phyloP scores from a whole-genome alignment of 2,888 invertebrate genomes.

The Lissocephala sabroskyi region DNA sequence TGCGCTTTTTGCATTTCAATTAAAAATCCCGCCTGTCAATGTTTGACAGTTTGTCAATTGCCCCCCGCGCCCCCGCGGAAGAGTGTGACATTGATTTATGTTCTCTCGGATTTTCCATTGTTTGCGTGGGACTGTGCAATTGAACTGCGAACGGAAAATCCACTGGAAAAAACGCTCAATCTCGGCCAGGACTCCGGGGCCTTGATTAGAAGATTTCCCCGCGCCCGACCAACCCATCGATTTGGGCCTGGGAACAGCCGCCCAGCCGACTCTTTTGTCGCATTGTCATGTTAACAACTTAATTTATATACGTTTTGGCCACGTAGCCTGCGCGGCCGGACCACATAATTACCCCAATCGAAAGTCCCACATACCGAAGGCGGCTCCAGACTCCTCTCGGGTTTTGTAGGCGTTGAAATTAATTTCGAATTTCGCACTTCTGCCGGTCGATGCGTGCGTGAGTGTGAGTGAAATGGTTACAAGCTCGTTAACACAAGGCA shows the following conservation, averaged over 20 bases:
- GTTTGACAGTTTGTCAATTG: slow-evolving; percentile 62
- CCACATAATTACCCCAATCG: slow-evolving; percentile 43
- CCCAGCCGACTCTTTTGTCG: slow-evolving; percentile 55
- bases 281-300: slow-evolving; percentile 71
- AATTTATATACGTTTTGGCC: slow-evolving; percentile 63
- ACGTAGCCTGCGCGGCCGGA: slow-evolving; percentile 27
- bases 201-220: too few species aligned
- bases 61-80: neutral
- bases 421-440: slow-evolving; percentile 64
- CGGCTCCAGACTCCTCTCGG: neutral
- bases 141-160: slow-evolving; percentile 27
- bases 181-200: too few species aligned
- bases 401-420: slow-evolving; percentile 69
- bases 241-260: neutral
- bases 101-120: slow-evolving; percentile 8
- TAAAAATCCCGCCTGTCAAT: slow-evolving; percentile 55
- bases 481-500: slow-evolving; percentile 69
- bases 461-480: slow-evolving; percentile 65
- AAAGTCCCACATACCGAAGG: slow-evolving; percentile 11
- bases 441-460: slow-evolving; percentile 27
- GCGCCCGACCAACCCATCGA: too few species aligned
- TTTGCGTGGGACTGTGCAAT: slow-evolving; percentile 7
- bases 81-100: slow-evolving; percentile 47
- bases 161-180: slow-evolving; percentile 18
- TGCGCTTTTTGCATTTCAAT: slow-evolving; percentile 66